Percentiles rank a stretch among this genome's conserved stretches.
These are phyloP conservation scores for Anguilla obscura DNA, from an alignment of 2,797 vertebrate species.

Conservation along the genomic window DNA sequence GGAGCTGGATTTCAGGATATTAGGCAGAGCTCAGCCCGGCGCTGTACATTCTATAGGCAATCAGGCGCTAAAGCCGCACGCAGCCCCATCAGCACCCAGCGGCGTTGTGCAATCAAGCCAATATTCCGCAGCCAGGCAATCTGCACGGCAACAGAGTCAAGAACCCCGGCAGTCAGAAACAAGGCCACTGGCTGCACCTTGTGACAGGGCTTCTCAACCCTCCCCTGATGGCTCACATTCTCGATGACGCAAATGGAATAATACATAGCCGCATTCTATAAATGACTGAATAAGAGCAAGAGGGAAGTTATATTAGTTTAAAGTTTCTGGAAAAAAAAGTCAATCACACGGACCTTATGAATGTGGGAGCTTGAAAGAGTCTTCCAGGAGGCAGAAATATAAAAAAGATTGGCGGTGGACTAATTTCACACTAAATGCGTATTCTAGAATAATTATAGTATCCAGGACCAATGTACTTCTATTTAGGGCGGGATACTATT, in stretches of 20 bases:
- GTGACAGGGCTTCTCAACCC: neutral
- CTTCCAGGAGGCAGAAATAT: neutral
- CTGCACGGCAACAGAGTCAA: neutral
- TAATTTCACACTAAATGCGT: neutral
- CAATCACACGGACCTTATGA: no score
- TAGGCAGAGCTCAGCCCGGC: neutral
- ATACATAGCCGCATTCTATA: no score
- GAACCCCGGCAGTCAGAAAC: neutral
- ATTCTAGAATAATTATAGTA: neutral
- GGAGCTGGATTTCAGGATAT: neutral
- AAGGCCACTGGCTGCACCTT: neutral
- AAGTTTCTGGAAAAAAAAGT: no score
- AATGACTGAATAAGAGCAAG: no score
- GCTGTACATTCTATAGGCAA: slow-evolving; percentile 19
- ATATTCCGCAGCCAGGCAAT: neutral
- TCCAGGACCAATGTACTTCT: neutral
- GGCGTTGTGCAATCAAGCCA: neutral
- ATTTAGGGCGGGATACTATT: neutral
- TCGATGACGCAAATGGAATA: neutral
- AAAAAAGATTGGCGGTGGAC: neutral
- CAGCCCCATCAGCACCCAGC: neutral
- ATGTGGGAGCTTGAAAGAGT: no score
- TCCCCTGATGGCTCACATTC: neutral
- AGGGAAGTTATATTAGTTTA: no score
- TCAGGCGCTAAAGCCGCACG: neutral